These are phyloP conservation scores for Malacoctenus gilli DNA, from an alignment of 2,797 vertebrate genomes.

Conservation along the genomic window DNA sequence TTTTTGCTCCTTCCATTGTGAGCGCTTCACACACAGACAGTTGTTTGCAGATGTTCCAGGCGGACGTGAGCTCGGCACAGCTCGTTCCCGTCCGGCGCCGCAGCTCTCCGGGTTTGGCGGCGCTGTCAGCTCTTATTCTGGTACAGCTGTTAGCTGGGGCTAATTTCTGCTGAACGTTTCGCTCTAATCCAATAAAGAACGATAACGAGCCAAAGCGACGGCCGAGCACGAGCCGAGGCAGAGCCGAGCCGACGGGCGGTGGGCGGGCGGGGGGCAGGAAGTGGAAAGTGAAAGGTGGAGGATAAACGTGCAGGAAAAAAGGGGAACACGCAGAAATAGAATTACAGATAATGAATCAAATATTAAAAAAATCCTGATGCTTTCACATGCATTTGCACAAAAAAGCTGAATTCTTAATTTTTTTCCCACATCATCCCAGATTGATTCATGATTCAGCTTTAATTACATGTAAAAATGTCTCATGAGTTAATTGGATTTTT, in stretches of 20 bases:
- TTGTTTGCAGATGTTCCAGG: constrained; percentile 38
- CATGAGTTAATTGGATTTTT: too few species aligned
- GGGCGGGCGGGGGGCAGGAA: background rate
- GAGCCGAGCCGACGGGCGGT: too few species aligned
- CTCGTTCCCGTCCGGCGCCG: constrained; percentile 15
- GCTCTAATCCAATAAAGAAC: constrained; percentile 60
- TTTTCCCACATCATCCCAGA: too few species aligned
- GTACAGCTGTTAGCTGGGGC: constrained; percentile 51
- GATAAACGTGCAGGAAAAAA: background rate
- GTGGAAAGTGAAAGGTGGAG: background rate
- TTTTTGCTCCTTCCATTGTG: constrained; percentile 7
- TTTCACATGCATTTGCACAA: too few species aligned
- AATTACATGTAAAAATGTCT: too few species aligned
- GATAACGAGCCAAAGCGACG: constrained; percentile 11
- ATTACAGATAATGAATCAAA: too few species aligned
- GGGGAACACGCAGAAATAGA: too few species aligned
- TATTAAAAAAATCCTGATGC: too few species aligned
- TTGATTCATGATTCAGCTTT: too few species aligned
- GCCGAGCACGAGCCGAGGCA: background rate
- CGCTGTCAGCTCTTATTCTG: constrained; percentile 41
- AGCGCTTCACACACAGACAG: background rate
- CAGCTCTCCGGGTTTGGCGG: constrained; percentile 27
- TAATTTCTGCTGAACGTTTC: constrained; percentile 55
- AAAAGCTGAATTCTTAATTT: too few species aligned
- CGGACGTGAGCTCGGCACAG: too few species aligned